Base-by-base conservation (phyloP, 64 coral and sea anemone species). In the Dendrophyllia cribrosa region DNA sequence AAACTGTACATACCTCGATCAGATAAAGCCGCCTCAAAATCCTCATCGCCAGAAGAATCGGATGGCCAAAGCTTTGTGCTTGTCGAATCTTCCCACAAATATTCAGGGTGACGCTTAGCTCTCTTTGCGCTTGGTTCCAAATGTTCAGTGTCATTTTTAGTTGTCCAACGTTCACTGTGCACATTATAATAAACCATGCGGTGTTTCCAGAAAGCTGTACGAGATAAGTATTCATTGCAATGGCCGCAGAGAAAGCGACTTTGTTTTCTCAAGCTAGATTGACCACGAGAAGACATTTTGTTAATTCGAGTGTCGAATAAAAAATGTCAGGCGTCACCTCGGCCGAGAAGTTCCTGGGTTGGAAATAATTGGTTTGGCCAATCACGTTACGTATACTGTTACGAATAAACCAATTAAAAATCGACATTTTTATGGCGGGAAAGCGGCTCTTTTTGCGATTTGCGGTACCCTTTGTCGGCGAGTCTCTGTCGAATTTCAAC, bases 151-250 rank as follows among this genome's bases (percentile, higher is more conserved):
- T 77, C 75, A 77, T 55, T 7, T 77, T 77, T 77, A 77, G 75
- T 77, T 17, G 19, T 77, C 75, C 75, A 55, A 55, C 52, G 75
- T 77, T 25, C 50, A 55, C 75, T 77, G 19, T 77, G 75, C 21
- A 77, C 75, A 77, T 77, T 21, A 53, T 77, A 76, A 52, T 74
- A 48, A 75, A 43, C 5, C 19, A 47, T 75, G 7, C 72, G 72
- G 48, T 75, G 73, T 75, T 78, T 56, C 75, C 75, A 78, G 75
- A 78, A 78, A 23, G 75, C 51, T 16, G 75, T 48, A 8, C 75
- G 53, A 16, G 77, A 80, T 80, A 80, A 80, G 21, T 80, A 80
- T 43, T 20, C 77, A 61, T 80, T 17, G 58, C 22, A 80, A 59
- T 80, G 77, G 9, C 77, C 56, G 43, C 77, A 34, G 22, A 16